Base-by-base conservation (phyloP, 2,888 invertebrate genomes). In the Hemaris fuciformis region DNA sequence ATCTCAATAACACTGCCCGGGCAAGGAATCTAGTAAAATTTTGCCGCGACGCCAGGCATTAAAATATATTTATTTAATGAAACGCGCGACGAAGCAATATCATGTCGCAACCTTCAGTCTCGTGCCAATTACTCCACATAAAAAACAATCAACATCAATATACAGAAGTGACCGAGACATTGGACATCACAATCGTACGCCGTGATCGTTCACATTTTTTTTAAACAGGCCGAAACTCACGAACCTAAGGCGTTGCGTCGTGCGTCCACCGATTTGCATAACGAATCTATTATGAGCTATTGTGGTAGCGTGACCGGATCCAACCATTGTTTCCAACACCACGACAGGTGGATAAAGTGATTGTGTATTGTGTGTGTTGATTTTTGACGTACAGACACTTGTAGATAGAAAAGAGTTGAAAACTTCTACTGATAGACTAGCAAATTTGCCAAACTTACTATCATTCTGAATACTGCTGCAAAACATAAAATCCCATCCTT, bases 91-190 rank as follows among this genome's bases (percentile, higher is more conserved):
- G n/a, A 27, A 31, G 53, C 31, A 31, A 10, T 53, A 31, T 18
- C 15, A 31, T 18, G 53, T 48, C 27, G 2, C 31, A 53, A 10
- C 31, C 31, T 31, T 53, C 53, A 53, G 53, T 31, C 31, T 53
- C 53, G 31, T 53, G 53, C 18, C 53, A 53, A 53, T 53, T 53
- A 53, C 53, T 53, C 31, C 53, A 20, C 18, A 53, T 62, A 63
- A 60, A 62, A 66, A 63, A 66, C 60, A 65, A 66, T 65, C 42
- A 59, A 66, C 58, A 67, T 66, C 63, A 62, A 68, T 67, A 58
- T 41, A 38, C 10, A 57, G 63, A 70, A 76, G 76, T 77, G 77
- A 74, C 74, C 67, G 70, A 70, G 66, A 67, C 65, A 63, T 70
- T 70, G 58, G 25, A 65, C 61, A 27, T 27, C 31, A 53, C 31